Base-by-base conservation (phyloP, 2,888 invertebrate genomes). In the Sabellastarte sp. region DNA sequence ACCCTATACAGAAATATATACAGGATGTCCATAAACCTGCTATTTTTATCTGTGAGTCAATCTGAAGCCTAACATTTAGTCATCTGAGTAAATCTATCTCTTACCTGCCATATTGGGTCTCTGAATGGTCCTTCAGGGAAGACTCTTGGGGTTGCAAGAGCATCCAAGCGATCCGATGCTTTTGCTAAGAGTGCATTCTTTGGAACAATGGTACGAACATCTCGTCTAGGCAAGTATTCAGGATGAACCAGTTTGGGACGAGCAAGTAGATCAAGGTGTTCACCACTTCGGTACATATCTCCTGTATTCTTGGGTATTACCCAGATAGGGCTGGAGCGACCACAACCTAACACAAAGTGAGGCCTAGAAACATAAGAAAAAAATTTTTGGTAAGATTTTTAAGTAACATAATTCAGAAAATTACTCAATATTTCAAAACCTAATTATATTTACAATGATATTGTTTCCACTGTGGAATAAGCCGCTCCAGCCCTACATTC, bases 21-120 rank as follows among this genome's bases (percentile, higher is more conserved):
- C n/a, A n/a, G n/a, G n/a, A n/a, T n/a, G n/a, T n/a, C n/a, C n/a
- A n/a, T n/a, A n/a, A n/a, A n/a, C n/a, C n/a, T n/a, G n/a, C n/a
- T n/a, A n/a, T n/a, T n/a, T n/a, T n/a, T n/a, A n/a, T n/a, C n/a
- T n/a, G n/a, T n/a, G n/a, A n/a, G n/a, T n/a, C n/a, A n/a, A n/a
- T n/a, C n/a, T n/a, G n/a, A n/a, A n/a, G n/a, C n/a, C n/a, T n/a
- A n/a, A n/a, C n/a, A n/a, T n/a, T n/a, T n/a, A n/a, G n/a, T n/a
- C n/a, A n/a, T n/a, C n/a, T n/a, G n/a, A n/a, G n/a, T n/a, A n/a
- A n/a, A n/a, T n/a, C n/a, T n/a, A n/a, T n/a, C n/a, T n/a, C n/a
- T n/a, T 63, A 80, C 80, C 51, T 71, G 71, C 80, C 80, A 80
- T 57, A 69, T 57, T 3, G 80, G 75, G 32, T 73, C 69, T 56